Evolutionary conservation across 2,797 vertebrate species (phyloP).

Genomic region (Phoxinus dragarum): DNA sequence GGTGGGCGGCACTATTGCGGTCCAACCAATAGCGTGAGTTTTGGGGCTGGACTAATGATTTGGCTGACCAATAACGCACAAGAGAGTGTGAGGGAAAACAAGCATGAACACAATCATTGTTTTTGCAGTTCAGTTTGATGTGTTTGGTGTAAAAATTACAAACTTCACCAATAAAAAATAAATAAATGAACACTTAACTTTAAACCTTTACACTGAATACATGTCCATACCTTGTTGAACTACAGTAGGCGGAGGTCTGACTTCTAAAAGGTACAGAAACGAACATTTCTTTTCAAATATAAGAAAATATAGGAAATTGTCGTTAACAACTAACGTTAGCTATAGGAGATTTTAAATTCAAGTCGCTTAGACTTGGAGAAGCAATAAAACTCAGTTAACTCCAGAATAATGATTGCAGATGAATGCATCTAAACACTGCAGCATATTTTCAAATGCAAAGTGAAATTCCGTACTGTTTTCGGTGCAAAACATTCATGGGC

Average conservation of each 20-base stretch:
- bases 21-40: not conserved
- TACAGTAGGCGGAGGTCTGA: not conserved
- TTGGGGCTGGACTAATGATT: not conserved
- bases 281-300: not conserved
- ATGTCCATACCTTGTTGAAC: not conserved
- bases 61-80: not conserved
- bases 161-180: not conserved
- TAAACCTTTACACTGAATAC: not conserved
- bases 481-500: not conserved
- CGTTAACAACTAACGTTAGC: not conserved
- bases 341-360: too few species aligned
- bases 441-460: too few species aligned
- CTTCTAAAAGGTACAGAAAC: constrained; percentile 21
- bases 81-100: not conserved
- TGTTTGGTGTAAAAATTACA: not conserved
- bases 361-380: too few species aligned
- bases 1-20: fast-evolving
- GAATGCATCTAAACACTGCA: too few species aligned
- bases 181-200: not conserved
- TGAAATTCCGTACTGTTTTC: not conserved
- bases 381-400: too few species aligned
- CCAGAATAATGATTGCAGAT: too few species aligned
- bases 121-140: too few species aligned
- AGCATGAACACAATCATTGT: not conserved
- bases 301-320: not conserved